Base-by-base conservation (phyloP, 2,888 invertebrate species). In the Agriopis aurantiaria region DNA sequence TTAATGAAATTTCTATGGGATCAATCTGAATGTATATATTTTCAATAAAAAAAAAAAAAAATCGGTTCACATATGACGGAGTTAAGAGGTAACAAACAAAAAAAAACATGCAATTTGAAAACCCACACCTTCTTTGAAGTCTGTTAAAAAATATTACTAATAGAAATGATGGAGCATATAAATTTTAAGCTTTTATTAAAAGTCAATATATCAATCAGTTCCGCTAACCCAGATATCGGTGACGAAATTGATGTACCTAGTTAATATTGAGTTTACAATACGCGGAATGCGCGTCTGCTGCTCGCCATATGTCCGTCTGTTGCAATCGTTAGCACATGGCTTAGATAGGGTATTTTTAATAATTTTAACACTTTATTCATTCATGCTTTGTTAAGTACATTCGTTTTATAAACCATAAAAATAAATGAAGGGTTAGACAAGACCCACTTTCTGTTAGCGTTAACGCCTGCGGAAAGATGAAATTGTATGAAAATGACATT, bases 311-410 rank as follows among this genome's bases (percentile, higher is more conserved):
- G 76, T 71, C 60, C 67, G 68, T 64, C 62, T 75, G 73, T 73
- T 75, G 74, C 70, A 73, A 76, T 55, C 59, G 69, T 58, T 68
- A 65, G 65, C 74, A 75, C 68, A 75, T 75, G 76, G 73, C 72
- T 65, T 65, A 69, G 66, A 75, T 70, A 69, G 48, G 68, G 66
- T 66, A 64, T 71, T 71, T 66, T 60, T 56, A 71, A 59, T 71
- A 59, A 71, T 71, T 59, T 66, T 53, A 66, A 59, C 63, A 55
- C 66, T 23, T 57, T 60, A 41, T 67, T 48, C 57, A 62, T 66
- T 59, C 33, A 64, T 43, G 51, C 12, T 49, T 46, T 61, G 60
- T 51, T 56, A 14, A 69, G 59, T n/a, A 64, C 41, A 23, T 63
- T 57, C 52, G 14, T 11, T 55, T 51, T 43, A 55, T 57, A 23